These are phyloP conservation scores for Okamejei kenojei DNA, from an alignment of 2,797 vertebrate genomes.

Conservation along the genomic window DNA sequence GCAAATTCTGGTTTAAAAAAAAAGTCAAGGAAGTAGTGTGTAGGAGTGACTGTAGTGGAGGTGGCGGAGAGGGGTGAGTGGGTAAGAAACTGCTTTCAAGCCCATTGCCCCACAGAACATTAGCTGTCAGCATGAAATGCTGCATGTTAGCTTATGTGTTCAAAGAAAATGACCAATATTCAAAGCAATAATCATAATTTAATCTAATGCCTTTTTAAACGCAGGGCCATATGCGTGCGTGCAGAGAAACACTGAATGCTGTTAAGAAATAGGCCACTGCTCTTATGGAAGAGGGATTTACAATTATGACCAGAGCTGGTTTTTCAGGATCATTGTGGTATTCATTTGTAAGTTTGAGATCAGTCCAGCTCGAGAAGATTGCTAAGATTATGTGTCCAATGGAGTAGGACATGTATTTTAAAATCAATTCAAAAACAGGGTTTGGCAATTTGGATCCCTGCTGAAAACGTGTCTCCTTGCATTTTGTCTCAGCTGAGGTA, in stretches of 20 bases:
- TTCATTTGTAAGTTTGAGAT: background rate
- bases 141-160: background rate
- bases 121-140: background rate
- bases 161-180: background rate
- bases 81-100: background rate
- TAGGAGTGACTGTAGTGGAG: no score
- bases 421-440: background rate
- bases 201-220: background rate
- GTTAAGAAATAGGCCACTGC: background rate
- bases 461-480: background rate
- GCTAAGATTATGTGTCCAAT: background rate
- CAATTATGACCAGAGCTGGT: background rate
- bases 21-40: background rate
- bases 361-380: background rate
- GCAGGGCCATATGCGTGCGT: background rate
- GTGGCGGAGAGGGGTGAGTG: background rate
- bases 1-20: background rate
- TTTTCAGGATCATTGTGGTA: background rate
- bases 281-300: background rate
- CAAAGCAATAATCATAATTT: background rate
- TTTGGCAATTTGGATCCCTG: conserved; percentile 11
- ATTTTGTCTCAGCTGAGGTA: background rate
- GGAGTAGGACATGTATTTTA: background rate
- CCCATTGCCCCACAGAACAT: background rate
- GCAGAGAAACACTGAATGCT: background rate